These are phyloP conservation scores for Priocnemis perturbator DNA, from an alignment of 2,888 invertebrate genomes.

Conservation along the genomic window DNA sequence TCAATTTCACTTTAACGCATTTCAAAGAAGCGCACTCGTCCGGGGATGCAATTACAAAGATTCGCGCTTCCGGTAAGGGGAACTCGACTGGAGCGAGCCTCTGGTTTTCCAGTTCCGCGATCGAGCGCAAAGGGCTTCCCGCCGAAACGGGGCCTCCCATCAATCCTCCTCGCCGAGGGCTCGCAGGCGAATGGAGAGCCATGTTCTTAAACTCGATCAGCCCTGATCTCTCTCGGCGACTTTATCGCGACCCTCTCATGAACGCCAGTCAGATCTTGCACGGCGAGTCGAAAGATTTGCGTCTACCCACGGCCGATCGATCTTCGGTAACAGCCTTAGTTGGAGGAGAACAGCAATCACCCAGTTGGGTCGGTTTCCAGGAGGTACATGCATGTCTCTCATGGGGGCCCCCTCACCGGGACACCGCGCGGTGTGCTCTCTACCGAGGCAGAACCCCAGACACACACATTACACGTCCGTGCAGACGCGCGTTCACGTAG, in stretches of 20 bases:
- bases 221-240: slow-evolving; percentile 6
- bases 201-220: slow-evolving; percentile 1
- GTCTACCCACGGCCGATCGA: slow-evolving; percentile 39
- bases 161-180: too few relatives aligned
- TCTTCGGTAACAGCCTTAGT: slow-evolving; percentile 37
- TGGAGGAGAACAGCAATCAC: slow-evolving; percentile 46
- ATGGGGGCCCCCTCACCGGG: slow-evolving; percentile 32
- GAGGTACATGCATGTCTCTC: slow-evolving; percentile 51
- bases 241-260: slow-evolving; percentile 21
- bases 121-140: too few relatives aligned
- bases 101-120: too few relatives aligned
- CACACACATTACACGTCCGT: not conserved
- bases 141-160: too few relatives aligned
- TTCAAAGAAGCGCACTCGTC: too few relatives aligned
- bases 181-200: too few relatives aligned
- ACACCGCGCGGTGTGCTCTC: slow-evolving; percentile 11
- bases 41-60: too few relatives aligned
- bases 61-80: too few relatives aligned
- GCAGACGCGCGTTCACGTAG: not conserved
- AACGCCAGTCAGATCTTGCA: slow-evolving; percentile 10
- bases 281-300: slow-evolving; percentile 46
- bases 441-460: not conserved
- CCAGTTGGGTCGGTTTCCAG: slow-evolving; percentile 52
- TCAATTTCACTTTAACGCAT: too few relatives aligned
- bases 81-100: too few relatives aligned